Percentiles rank a stretch among this genome's conserved stretches.
These are phyloP conservation scores for Arvicola amphibius DNA, from an alignment of 2,797 vertebrate species.

Conservation along the genomic window DNA sequence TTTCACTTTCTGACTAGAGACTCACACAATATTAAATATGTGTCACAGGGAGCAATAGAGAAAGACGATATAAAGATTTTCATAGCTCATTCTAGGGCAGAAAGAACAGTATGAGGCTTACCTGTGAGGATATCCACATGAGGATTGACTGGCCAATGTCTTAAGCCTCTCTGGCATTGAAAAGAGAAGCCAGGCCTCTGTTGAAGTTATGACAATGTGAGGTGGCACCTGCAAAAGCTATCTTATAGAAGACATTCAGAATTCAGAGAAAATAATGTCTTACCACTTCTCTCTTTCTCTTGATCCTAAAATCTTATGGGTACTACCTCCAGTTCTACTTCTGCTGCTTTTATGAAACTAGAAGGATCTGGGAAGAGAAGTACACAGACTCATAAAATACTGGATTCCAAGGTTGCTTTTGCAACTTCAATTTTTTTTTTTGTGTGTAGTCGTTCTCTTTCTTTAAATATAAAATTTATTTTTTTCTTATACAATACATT, in stretches of 20 bases:
- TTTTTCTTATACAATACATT: neutral
- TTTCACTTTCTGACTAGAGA: neutral
- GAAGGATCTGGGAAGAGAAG: neutral
- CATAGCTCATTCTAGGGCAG: neutral
- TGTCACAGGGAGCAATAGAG: neutral
- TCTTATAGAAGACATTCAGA: neutral
- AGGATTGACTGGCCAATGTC: neutral
- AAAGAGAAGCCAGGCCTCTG: neutral
- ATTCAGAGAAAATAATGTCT: neutral
- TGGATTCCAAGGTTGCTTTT: neutral
- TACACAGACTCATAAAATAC: neutral
- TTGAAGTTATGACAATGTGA: neutral
- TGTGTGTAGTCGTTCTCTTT: neutral
- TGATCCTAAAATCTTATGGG: neutral
- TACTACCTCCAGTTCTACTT: neutral
- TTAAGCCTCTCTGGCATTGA: neutral
- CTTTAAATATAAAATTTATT: neutral
- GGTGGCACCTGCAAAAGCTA: neutral
- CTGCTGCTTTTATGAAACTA: neutral
- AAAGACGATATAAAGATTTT: neutral
- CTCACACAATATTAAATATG: neutral
- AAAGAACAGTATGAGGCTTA: neutral
- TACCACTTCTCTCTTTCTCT: neutral
- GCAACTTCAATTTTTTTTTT: neutral
- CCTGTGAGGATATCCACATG: neutral